Evolutionary conservation across 1,140 invertebrate genomes (phyloP).

Genomic region (Lerema accius): DNA sequence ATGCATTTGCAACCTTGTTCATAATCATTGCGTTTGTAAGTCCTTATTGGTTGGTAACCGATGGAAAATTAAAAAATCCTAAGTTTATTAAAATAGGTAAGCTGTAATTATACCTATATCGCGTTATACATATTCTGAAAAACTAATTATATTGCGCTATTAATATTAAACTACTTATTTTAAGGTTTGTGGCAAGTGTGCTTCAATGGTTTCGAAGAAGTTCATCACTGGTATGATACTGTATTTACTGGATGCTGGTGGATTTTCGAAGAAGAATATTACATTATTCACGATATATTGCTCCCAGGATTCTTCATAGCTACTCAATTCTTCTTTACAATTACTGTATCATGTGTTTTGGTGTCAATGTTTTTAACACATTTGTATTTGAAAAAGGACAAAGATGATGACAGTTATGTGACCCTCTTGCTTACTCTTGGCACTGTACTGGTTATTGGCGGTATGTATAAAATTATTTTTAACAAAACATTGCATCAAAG

Average conservation of each 20-base stretch:
- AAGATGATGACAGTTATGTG: slow-evolving; percentile 90
- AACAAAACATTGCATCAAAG: no score
- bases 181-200: slow-evolving; percentile 97
- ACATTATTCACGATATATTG: slow-evolving; percentile 92
- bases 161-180: no score
- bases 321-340: slow-evolving; percentile 95
- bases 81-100: slow-evolving; percentile 92
- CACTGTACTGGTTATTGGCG: slow-evolving; percentile 86
- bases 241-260: slow-evolving; percentile 93
- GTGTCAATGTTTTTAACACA: slow-evolving; percentile 88
- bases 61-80: slow-evolving; percentile 90
- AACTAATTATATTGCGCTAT: no score
- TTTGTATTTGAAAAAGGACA: slow-evolving; percentile 89
- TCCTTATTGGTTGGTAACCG: slow-evolving; percentile 96
- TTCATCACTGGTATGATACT: slow-evolving; percentile 89
- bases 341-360: slow-evolving; percentile 91
- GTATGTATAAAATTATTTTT: slow-evolving; percentile 49
- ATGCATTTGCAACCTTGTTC: slow-evolving; percentile 87
- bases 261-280: slow-evolving; percentile 97
- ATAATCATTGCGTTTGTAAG: slow-evolving; percentile 95
- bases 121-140: slow-evolving; percentile 17
- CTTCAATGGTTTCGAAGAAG: slow-evolving; percentile 92
- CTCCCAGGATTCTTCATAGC: slow-evolving; percentile 95
- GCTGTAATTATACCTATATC: no score
- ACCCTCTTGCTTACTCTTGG: slow-evolving; percentile 88